Conservation (phyloP, 2,888 invertebrate genomes). For the Archips xylosteana region DNA sequence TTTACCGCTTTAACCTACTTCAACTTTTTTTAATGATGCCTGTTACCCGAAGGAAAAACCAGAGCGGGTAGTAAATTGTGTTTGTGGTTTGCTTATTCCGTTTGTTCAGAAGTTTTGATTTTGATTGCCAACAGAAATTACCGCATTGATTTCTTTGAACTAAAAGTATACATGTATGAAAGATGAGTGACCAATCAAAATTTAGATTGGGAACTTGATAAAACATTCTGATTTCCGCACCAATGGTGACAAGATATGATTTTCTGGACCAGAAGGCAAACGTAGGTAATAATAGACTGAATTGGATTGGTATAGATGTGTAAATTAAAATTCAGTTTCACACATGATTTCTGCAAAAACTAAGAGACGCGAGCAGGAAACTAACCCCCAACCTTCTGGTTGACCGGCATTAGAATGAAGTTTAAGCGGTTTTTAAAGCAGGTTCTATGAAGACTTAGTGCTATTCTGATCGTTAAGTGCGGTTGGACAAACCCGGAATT, state of each 20-base stretch:
- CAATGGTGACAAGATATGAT: too few species aligned
- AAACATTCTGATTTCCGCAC: too few species aligned
- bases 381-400: neutral
- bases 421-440: neutral
- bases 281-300: too few species aligned
- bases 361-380: too few species aligned
- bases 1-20: constrained; percentile 32
- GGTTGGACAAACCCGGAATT: neutral
- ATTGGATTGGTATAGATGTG: too few species aligned
- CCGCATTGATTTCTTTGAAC: neutral
- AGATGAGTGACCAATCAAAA: too few species aligned
- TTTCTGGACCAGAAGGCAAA: too few species aligned
- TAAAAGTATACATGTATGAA: neutral
- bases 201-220: too few species aligned
- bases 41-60: constrained; percentile 20
- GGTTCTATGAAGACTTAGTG: neutral
- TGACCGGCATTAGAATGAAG: neutral
- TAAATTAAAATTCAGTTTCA: too few species aligned
- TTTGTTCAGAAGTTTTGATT: neutral
- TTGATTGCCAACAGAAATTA: neutral
- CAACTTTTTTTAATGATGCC: constrained; percentile 30
- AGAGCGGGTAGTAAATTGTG: neutral
- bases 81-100: constrained; percentile 19
- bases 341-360: too few species aligned
- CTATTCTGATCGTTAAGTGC: neutral